A percentile compares a stretch with the other conserved stretches of the same genome.
Evolutionary conservation across 2,888 invertebrate species (phyloP).

Genomic region (Villa cingulata): DNA sequence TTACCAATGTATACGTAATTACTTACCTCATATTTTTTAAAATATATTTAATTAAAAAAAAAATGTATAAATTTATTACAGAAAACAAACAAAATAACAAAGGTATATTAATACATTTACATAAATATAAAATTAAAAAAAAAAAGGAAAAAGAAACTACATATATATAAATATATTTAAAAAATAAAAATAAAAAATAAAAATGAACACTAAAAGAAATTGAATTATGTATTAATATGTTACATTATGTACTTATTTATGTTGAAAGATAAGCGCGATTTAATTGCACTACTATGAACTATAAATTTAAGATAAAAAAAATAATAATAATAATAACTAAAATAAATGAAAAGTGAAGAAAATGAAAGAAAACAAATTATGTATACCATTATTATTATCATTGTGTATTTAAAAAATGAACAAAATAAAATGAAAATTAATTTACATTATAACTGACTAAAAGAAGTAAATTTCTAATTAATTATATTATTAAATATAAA

Average conservation of each 20-base stretch:
- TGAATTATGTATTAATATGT: too few relatives aligned
- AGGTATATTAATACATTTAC: not conserved
- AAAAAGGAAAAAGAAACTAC: too few relatives aligned
- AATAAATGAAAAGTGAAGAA: not conserved
- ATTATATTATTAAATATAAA: not conserved
- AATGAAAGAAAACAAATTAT: too few relatives aligned
- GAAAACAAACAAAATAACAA: not conserved
- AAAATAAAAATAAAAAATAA: not conserved
- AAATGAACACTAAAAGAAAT: not conserved
- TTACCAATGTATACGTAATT: constrained; percentile 18
- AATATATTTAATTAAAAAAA: constrained; percentile 6
- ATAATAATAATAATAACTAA: too few relatives aligned
- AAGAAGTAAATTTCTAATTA: too few relatives aligned
- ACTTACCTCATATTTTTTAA: constrained; percentile 16
- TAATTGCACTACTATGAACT: too few relatives aligned
- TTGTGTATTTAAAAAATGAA: too few relatives aligned
- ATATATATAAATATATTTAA: too few relatives aligned
- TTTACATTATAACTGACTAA: too few relatives aligned
- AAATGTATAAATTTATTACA: not conserved
- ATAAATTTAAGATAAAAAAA: not conserved
- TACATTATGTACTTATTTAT: too few relatives aligned
- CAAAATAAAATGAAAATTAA: too few relatives aligned
- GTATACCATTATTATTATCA: too few relatives aligned
- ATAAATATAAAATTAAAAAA: not conserved
- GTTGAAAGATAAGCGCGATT: not conserved